Evolutionary conservation across 2,888 invertebrate genomes (phyloP).

Genomic region (Buathra laborator): DNA sequence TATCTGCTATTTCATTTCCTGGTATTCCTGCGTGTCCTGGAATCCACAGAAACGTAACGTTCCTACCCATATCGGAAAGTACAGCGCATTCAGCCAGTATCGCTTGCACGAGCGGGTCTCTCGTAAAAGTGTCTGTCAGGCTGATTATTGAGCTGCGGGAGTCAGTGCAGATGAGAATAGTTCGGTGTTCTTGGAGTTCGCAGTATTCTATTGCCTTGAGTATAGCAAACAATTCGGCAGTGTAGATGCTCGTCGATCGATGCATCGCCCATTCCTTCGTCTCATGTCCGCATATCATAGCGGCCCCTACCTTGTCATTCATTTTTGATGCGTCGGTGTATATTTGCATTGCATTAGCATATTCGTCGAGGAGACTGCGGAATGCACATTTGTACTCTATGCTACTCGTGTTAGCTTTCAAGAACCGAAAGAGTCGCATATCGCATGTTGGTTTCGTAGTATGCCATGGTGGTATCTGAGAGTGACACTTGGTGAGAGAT

Average conservation of each 20-base stretch:
- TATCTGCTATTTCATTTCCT: too few relatives aligned
- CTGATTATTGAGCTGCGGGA: background rate
- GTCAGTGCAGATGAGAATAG: background rate
- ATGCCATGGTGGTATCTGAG: background rate
- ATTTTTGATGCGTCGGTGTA: conserved; percentile 15
- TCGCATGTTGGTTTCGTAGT: background rate
- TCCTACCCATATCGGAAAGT: too few relatives aligned
- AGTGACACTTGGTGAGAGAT: too few relatives aligned
- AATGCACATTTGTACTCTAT: conserved; percentile 2
- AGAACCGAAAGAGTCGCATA: too few relatives aligned
- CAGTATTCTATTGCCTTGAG: background rate
- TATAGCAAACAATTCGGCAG: background rate
- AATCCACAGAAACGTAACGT: too few relatives aligned
- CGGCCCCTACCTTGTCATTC: background rate
- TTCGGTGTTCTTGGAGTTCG: background rate
- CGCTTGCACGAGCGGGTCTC: background rate
- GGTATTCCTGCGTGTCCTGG: too few relatives aligned
- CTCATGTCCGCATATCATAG: background rate
- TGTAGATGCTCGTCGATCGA: background rate
- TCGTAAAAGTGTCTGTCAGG: background rate
- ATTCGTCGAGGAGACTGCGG: background rate
- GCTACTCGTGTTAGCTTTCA: background rate
- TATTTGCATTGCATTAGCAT: background rate
- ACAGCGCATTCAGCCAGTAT: too few relatives aligned
- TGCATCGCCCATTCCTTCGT: background rate